Evolutionary conservation across 2,888 invertebrate genomes (phyloP).

Genomic region (Hetaerina titia): DNA sequence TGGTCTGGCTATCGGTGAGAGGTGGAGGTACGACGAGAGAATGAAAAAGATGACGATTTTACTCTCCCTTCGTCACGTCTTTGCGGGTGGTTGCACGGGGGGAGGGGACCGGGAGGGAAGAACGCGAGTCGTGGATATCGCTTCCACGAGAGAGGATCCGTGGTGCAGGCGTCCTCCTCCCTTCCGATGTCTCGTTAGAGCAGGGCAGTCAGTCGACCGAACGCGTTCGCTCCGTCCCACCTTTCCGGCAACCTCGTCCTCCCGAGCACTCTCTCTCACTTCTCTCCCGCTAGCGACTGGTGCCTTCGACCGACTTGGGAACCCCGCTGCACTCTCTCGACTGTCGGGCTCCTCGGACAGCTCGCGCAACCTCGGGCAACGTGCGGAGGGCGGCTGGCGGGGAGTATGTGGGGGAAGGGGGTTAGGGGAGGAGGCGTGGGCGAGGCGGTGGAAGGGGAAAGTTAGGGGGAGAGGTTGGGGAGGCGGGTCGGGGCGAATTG

Average conservation of each 20-base stretch:
- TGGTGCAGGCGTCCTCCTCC: background rate
- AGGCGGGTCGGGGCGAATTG: background rate
- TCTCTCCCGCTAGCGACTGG: background rate
- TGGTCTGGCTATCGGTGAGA: too few relatives aligned
- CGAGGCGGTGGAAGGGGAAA: background rate
- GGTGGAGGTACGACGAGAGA: too few relatives aligned
- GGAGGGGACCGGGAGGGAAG: too few relatives aligned
- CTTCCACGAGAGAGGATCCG: too few relatives aligned
- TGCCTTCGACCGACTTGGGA: background rate
- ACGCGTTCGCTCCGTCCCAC: too few relatives aligned
- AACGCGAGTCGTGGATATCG: too few relatives aligned
- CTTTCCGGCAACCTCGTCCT: background rate
- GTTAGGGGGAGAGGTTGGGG: background rate
- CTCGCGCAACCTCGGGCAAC: constrained; percentile 35
- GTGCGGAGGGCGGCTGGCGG: background rate
- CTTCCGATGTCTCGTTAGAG: background rate
- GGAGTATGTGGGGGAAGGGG: background rate
- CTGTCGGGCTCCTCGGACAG: background rate
- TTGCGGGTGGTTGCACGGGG: too few relatives aligned
- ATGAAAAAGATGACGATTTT: too few relatives aligned
- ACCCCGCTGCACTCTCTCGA: background rate
- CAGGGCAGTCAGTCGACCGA: background rate
- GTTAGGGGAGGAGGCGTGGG: background rate
- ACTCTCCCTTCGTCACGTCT: too few relatives aligned
- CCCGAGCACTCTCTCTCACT: background rate